phyloP scores from a whole-genome alignment of 1,140 invertebrate species.

The Liolophura sinensis region DNA sequence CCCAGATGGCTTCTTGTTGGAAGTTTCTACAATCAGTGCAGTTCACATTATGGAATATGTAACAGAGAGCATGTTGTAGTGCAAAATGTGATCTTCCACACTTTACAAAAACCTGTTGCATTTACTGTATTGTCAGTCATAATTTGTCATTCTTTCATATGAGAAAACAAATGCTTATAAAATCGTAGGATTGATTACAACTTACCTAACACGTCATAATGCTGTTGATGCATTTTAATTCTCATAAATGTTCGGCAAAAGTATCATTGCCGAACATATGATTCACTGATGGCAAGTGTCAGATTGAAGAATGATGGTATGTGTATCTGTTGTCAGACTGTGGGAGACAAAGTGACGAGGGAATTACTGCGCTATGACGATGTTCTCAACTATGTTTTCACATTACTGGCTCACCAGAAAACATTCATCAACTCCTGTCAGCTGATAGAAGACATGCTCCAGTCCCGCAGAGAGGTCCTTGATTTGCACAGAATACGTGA shows the following conservation, averaged over 20 bases:
- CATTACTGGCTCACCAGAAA: slow-evolving; percentile 45
- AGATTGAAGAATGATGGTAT: neutral
- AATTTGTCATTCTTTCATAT: neutral
- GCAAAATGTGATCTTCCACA: neutral
- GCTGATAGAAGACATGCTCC: slow-evolving; percentile 56
- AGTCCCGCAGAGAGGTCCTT: slow-evolving; percentile 42
- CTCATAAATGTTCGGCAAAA: no score
- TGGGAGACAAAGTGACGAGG: slow-evolving; percentile 41
- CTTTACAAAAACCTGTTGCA: neutral
- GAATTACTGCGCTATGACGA: slow-evolving; percentile 45
- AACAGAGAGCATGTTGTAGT: neutral
- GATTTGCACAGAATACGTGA: slow-evolving; percentile 52
- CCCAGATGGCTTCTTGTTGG: neutral
- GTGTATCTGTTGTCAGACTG: slow-evolving; percentile 29
- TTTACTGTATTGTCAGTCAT: neutral
- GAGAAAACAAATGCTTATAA: neutral
- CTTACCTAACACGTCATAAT: no score
- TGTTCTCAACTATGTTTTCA: slow-evolving; percentile 54
- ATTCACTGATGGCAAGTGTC: neutral
- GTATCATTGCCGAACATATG: no score
- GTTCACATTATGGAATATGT: neutral
- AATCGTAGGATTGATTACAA: no score
- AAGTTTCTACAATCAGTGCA: neutral
- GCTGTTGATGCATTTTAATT: no score
- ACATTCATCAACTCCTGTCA: slow-evolving; percentile 55